Conservation (phyloP, 2,888 invertebrate species). For the Megamerina dolium region DNA sequence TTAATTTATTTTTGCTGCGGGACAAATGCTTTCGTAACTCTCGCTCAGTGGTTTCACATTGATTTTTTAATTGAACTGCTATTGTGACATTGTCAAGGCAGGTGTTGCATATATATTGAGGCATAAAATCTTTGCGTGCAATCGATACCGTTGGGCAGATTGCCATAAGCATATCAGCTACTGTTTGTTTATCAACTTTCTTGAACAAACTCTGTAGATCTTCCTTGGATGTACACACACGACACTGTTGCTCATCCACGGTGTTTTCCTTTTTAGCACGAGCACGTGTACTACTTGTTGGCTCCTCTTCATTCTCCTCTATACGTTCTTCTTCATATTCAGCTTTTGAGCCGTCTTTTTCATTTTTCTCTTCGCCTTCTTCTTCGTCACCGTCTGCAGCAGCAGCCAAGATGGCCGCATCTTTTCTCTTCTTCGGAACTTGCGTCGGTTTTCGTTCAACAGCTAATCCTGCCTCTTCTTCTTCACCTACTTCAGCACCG, state of each 20-base stretch:
- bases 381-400: slow-evolving; percentile 12
- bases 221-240: slow-evolving; percentile 41
- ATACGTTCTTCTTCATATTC: background rate
- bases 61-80: slow-evolving; percentile 44
- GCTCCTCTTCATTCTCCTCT: slow-evolving; percentile 21
- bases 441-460: slow-evolving; percentile 14
- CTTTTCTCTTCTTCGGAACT: slow-evolving; percentile 24
- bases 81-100: slow-evolving; percentile 45
- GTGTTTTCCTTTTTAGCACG: slow-evolving; percentile 24
- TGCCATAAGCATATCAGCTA: slow-evolving; percentile 47
- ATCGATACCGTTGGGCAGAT: slow-evolving; percentile 47
- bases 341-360: slow-evolving; percentile 2
- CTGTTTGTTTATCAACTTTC: slow-evolving; percentile 33
- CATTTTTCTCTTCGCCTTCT: slow-evolving; percentile 3
- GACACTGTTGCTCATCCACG: slow-evolving; percentile 44
- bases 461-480: slow-evolving; percentile 11
- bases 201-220: slow-evolving; percentile 42
- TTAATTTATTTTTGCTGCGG: slow-evolving; percentile 44
- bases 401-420: slow-evolving; percentile 4
- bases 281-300: slow-evolving; percentile 18
- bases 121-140: slow-evolving; percentile 46
- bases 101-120: slow-evolving; percentile 45
- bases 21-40: slow-evolving; percentile 46
- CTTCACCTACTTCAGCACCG: slow-evolving; percentile 13
- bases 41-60: slow-evolving; percentile 46